Percentiles rank a stretch among this genome's conserved stretches.
These are phyloP conservation scores for Colossoma macropomum DNA, from an alignment of 2,113 vertebrate species.

Conservation along the genomic window DNA sequence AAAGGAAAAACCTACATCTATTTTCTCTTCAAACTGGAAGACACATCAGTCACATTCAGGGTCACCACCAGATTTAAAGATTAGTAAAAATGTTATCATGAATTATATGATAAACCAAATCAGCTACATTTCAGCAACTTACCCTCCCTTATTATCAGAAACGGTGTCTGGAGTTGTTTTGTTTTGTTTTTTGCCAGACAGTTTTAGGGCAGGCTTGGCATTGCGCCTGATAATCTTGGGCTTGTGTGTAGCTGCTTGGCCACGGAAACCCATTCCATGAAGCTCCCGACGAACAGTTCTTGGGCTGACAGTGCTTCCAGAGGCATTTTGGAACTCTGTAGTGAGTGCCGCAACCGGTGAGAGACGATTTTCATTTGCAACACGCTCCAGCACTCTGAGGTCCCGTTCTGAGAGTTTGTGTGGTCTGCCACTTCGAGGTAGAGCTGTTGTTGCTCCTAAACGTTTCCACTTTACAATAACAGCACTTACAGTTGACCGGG, in stretches of 20 bases:
- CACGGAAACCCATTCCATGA: not conserved
- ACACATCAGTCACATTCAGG: too few species aligned
- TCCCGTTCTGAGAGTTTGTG: not conserved
- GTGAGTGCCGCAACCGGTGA: not conserved
- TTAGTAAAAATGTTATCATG: too few species aligned
- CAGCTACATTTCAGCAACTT: not conserved
- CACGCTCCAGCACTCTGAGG: not conserved
- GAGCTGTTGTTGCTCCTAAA: not conserved
- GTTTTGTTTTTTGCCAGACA: not conserved
- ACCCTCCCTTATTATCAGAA: not conserved
- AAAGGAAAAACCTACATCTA: too few species aligned
- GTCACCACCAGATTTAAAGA: too few species aligned
- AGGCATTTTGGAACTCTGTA: not conserved
- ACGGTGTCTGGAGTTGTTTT: not conserved
- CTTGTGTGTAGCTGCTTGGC: not conserved
- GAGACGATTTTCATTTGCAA: not conserved
- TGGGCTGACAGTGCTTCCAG: not conserved
- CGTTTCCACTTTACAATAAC: not conserved
- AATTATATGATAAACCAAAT: not conserved
- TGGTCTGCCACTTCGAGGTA: not conserved
- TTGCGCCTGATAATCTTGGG: not conserved
- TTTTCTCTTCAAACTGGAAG: too few species aligned
- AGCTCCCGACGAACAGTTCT: not conserved
- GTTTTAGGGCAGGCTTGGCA: not conserved
- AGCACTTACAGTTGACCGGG: not conserved